Base-by-base conservation (phyloP, 2,888 invertebrate genomes). In the Oxystoma pomonae region DNA sequence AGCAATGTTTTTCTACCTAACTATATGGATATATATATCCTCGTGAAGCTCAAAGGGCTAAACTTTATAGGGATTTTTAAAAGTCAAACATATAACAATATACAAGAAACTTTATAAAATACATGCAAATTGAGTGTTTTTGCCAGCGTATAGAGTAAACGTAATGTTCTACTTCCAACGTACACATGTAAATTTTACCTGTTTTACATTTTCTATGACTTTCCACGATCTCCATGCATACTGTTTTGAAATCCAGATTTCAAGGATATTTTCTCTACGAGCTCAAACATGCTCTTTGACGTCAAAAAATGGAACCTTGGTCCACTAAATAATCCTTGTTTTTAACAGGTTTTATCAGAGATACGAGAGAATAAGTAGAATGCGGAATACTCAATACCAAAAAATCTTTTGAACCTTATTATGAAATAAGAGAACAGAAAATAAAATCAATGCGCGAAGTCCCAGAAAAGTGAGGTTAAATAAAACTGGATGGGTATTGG, bases 111-210 rank as follows among this genome's bases (percentile, higher is more conserved):
- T 68, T 65, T 67, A n/a, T 68, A 62, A 68, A 66, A 65, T 68
- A 63, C 63, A 68, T 68, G 68, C 63, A 68, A 67, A 68, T 67
- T 65, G 65, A 60, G 61, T 58, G 59, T 68, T 65, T 65, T 66
- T 66, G 65, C 59, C 61, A 66, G 63, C 64, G 63, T 60, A 66
- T 66, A 66, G n/a, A n/a, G n/a, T 35, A 12, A 35, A 35, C 35
- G 35, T 35, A 35, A 35, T 35, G 35, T 35, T 35, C 35, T 35
- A 35, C 5, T 35, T 35, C 12, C 3, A 12, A 3, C 35, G 35
- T 35, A 35, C 35, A 35, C 35, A 35, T 35, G 35, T 35, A 35
- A 35, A 35, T 35, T 35, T 35, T 12, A 35, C 35, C 35, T 35
- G 35, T 35, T 35, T 35, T 35, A 35, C 35, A 35, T 35, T 35